phyloP scores from a whole-genome alignment of 2,113 vertebrate species.

The Rhea pennata region DNA sequence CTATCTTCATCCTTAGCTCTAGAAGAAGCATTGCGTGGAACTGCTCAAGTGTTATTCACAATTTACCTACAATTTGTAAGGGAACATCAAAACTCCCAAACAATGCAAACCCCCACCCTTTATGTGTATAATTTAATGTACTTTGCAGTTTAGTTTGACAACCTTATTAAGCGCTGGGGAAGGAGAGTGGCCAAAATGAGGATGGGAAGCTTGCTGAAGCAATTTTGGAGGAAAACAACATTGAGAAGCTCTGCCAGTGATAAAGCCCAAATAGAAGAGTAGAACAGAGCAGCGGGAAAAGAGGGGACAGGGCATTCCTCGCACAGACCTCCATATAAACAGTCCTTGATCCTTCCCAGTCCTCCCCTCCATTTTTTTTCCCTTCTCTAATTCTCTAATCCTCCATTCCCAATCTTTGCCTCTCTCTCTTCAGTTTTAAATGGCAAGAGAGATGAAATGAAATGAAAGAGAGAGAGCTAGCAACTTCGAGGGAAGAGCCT shows the following conservation, averaged over 20 bases:
- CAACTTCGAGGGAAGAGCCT: fast-evolving
- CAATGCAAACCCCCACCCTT: neutral
- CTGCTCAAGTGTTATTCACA: neutral
- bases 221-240: neutral
- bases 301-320: neutral
- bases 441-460: neutral
- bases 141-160: neutral
- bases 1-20: neutral
- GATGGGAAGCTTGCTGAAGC: neutral
- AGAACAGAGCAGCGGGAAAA: neutral
- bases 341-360: neutral
- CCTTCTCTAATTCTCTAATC: neutral
- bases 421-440: neutral
- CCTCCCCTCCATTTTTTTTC: neutral
- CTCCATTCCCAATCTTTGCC: neutral
- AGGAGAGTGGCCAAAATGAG: neutral
- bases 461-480: neutral
- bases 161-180: neutral
- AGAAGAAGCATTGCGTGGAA: neutral
- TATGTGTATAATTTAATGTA: fast-evolving
- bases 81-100: neutral
- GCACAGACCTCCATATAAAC: neutral
- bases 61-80: fast-evolving
- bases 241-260: neutral
- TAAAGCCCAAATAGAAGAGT: neutral